These are phyloP conservation scores for Antheraea pernyi DNA, from an alignment of 1,140 invertebrate genomes.

Conservation along the genomic window DNA sequence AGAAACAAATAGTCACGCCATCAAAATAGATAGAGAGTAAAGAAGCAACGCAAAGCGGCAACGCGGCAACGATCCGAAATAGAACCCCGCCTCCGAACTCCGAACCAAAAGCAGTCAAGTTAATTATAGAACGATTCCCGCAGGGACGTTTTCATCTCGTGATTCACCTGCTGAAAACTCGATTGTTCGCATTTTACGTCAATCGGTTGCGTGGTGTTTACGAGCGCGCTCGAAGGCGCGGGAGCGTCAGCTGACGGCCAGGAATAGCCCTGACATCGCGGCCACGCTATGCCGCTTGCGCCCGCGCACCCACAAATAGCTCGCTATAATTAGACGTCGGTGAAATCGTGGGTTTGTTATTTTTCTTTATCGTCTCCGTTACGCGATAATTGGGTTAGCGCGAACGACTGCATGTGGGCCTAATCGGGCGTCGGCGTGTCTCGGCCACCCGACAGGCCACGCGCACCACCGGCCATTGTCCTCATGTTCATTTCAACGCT, in stretches of 20 bases:
- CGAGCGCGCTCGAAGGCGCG: conserved; percentile 49
- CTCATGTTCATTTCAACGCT: conserved; percentile 16
- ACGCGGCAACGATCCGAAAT: conserved; percentile 58
- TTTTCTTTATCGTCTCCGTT: conserved; percentile 78
- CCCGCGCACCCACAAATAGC: conserved; percentile 76
- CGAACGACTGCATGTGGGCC: conserved; percentile 67
- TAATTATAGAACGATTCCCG: conserved; percentile 66
- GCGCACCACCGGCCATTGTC: conserved; percentile 35
- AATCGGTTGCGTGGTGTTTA: conserved; percentile 76
- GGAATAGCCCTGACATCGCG: conserved; percentile 77
- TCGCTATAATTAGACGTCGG: conserved; percentile 73
- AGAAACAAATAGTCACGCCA: conserved; percentile 49
- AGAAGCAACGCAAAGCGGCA: conserved; percentile 43
- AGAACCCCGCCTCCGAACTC: conserved; percentile 70
- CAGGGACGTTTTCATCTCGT: conserved; percentile 69
- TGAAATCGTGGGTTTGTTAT: conserved; percentile 79
- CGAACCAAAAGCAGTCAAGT: conserved; percentile 75
- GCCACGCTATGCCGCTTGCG: conserved; percentile 72
- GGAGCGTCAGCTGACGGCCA: conserved; percentile 75
- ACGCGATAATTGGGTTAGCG: conserved; percentile 77
- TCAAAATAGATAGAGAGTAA: conserved; percentile 63
- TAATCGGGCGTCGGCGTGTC: conserved; percentile 71
- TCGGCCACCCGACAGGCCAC: conserved; percentile 35
- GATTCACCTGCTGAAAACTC: conserved; percentile 76
- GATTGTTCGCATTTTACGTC: conserved; percentile 76